Evolutionary conservation across 2,888 invertebrate species (phyloP).

Genomic region (Trimorus sp.): DNA sequence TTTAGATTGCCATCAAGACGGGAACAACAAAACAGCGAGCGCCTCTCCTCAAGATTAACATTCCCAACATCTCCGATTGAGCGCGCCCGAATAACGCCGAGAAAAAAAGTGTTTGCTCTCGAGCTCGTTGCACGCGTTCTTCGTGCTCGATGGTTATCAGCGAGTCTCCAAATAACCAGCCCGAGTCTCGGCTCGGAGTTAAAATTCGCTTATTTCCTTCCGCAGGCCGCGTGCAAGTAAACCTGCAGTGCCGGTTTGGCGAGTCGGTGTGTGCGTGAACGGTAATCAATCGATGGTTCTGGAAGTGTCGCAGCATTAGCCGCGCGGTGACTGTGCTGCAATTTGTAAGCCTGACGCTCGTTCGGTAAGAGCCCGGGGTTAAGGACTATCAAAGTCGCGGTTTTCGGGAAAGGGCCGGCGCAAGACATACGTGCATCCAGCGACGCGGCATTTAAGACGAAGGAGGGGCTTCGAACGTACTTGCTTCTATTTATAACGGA

Average conservation of each 20-base stretch:
- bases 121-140: too few relatives aligned
- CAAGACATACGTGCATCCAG: slow-evolving; percentile 30
- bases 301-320: slow-evolving; percentile 59
- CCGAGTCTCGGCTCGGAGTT: slow-evolving; percentile 19
- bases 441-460: slow-evolving; percentile 25
- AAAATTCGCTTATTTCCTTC: slow-evolving; percentile 53
- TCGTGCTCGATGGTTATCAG: too few relatives aligned
- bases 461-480: slow-evolving; percentile 30
- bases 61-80: too few relatives aligned
- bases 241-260: slow-evolving; percentile 60
- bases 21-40: too few relatives aligned
- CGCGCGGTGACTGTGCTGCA: slow-evolving; percentile 42
- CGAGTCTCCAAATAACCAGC: too few relatives aligned
- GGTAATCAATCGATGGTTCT: slow-evolving; percentile 63
- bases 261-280: slow-evolving; percentile 42
- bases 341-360: slow-evolving; percentile 51
- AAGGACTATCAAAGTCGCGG: slow-evolving; percentile 54
- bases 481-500: slow-evolving; percentile 60
- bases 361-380: slow-evolving; percentile 48
- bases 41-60: too few relatives aligned
- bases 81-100: too few relatives aligned
- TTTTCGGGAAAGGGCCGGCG: slow-evolving; percentile 48
- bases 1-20: too few relatives aligned
- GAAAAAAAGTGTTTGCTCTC: too few relatives aligned
- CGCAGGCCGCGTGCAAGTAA: slow-evolving; percentile 40